Conservation (phyloP, 2,797 vertebrate species). For the Falco naumanni region DNA sequence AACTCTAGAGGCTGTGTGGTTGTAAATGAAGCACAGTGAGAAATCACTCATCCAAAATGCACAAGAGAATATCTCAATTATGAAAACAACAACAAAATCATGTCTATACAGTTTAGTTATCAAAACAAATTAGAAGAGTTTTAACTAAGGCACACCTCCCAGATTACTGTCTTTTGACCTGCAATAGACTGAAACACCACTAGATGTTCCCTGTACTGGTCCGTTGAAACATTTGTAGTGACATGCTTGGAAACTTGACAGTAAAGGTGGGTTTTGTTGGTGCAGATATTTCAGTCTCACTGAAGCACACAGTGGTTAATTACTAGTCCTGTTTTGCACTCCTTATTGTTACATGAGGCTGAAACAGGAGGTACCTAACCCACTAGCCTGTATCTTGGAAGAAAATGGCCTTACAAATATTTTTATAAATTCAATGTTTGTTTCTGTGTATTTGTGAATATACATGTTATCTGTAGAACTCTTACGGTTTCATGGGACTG, state of each 20-base stretch:
- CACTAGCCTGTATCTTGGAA: not conserved
- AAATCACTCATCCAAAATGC: slow-evolving; percentile 36
- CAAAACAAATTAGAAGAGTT: not conserved
- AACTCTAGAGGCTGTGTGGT: not conserved
- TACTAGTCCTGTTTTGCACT: not conserved
- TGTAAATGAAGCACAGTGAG: slow-evolving; percentile 38
- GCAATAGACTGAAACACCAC: not conserved
- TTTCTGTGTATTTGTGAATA: not conserved
- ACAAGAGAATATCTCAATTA: slow-evolving; percentile 37
- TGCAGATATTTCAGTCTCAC: not conserved
- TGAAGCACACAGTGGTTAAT: not conserved
- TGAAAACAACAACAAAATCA: slow-evolving; percentile 12
- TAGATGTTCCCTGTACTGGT: not conserved
- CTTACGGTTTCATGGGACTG: not conserved
- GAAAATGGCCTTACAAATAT: not conserved
- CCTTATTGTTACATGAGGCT: not conserved
- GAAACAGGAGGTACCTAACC: not conserved
- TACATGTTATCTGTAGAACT: not conserved
- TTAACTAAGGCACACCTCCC: not conserved
- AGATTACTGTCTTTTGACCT: not conserved
- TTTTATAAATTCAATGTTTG: not conserved
- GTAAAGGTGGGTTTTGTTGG: not conserved
- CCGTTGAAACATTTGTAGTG: not conserved
- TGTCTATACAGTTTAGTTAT: not conserved
- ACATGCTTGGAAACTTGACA: not conserved